phyloP scores from a whole-genome alignment of 1,140 invertebrate species.

The Octopus bimaculoides region DNA sequence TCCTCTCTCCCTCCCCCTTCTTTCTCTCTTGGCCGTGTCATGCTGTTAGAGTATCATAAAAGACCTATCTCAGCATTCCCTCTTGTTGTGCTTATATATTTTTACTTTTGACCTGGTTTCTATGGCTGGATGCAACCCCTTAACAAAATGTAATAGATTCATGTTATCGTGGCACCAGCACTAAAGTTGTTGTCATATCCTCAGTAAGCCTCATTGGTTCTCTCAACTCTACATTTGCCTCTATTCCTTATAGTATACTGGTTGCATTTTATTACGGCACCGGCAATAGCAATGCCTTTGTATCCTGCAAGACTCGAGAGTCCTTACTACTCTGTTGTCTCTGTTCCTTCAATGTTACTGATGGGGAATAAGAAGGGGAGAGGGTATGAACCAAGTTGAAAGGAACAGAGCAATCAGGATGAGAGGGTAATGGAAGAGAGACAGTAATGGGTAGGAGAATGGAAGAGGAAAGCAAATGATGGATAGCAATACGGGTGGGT shows the following conservation, averaged over 20 bases:
- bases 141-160: too few species aligned
- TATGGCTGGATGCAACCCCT: too few species aligned
- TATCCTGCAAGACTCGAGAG: neutral
- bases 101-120: too few species aligned
- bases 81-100: too few species aligned
- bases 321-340: neutral
- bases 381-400: neutral
- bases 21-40: too few species aligned
- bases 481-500: neutral
- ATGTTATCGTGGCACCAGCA: too few species aligned
- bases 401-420: neutral
- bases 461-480: neutral
- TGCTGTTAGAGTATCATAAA: too few species aligned
- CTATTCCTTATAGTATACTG: neutral
- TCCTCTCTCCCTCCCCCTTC: too few species aligned
- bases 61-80: too few species aligned
- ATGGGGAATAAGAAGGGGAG: neutral
- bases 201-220: neutral
- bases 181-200: neutral
- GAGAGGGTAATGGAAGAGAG: neutral
- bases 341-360: neutral
- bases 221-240: neutral
- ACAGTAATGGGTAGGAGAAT: neutral
- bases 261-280: neutral
- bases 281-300: neutral